These are phyloP conservation scores for Vireo griseus DNA, from an alignment of 2,797 vertebrate genomes.

Conservation along the genomic window DNA sequence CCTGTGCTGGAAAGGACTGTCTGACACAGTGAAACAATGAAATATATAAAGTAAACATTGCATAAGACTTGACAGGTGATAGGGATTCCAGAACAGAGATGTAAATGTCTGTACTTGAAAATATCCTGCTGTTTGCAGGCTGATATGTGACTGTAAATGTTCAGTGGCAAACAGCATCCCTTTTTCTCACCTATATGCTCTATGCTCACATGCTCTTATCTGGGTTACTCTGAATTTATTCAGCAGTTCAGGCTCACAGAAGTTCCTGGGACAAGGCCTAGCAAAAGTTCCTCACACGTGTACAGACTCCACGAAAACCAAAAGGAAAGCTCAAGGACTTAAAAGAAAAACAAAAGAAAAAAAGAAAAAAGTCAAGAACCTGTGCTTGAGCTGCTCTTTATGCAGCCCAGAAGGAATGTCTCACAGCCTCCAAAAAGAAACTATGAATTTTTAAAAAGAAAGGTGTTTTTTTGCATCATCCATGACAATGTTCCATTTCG, in stretches of 20 bases:
- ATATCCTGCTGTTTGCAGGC: neutral
- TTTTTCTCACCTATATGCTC: neutral
- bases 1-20: neutral
- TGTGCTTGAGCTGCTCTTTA: neutral
- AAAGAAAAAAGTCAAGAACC: neutral
- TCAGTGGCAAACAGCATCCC: neutral
- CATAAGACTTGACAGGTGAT: neutral
- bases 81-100: neutral
- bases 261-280: neutral
- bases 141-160: neutral
- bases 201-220: rapidly evolving
- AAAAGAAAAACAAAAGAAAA: neutral
- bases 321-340: neutral
- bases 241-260: neutral
- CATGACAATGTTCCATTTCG: neutral
- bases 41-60: neutral
- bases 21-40: neutral
- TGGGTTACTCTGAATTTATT: neutral
- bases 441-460: neutral
- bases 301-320: neutral
- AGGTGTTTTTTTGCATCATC: rapidly evolving
- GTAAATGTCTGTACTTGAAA: neutral
- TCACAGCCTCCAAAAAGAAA: neutral
- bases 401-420: neutral
- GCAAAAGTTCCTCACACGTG: neutral